Conservation (phyloP, 2,888 invertebrate genomes). For the Phortica magna region DNA sequence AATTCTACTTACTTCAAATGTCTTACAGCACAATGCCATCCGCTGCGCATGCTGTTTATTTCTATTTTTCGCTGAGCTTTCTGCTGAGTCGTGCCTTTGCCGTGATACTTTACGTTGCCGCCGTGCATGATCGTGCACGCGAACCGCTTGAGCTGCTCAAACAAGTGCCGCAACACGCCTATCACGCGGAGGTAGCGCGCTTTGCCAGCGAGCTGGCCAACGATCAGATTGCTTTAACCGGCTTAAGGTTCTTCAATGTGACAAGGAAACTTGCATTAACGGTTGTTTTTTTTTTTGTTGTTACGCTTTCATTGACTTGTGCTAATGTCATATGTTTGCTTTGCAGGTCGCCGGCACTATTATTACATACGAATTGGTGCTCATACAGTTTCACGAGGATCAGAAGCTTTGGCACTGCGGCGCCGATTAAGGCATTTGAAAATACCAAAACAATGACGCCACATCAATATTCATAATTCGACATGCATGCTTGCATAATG, state of each 20-base stretch:
- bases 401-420: constrained; percentile 68
- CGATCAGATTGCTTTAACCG: constrained; percentile 73
- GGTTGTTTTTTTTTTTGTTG: constrained; percentile 54
- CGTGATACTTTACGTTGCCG: constrained; percentile 80
- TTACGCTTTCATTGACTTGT: neutral
- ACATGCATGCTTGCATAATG: neutral
- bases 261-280: constrained; percentile 74
- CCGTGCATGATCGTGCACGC: constrained; percentile 80
- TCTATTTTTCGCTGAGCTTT: constrained; percentile 81
- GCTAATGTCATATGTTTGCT: neutral
- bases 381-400: constrained; percentile 80
- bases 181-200: constrained; percentile 77
- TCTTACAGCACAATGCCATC: constrained; percentile 73
- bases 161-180: constrained; percentile 76
- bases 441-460: neutral
- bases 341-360: constrained; percentile 81
- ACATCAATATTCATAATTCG: neutral
- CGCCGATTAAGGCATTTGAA: constrained; percentile 33
- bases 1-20: neutral
- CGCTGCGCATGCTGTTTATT: constrained; percentile 78
- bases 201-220: constrained; percentile 69
- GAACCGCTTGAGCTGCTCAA: constrained; percentile 75
- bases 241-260: constrained; percentile 74
- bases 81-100: constrained; percentile 80
- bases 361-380: constrained; percentile 81